These are phyloP conservation scores for Drosophila nr. medialis DNA, from an alignment of 2,888 invertebrate species.

Conservation along the genomic window DNA sequence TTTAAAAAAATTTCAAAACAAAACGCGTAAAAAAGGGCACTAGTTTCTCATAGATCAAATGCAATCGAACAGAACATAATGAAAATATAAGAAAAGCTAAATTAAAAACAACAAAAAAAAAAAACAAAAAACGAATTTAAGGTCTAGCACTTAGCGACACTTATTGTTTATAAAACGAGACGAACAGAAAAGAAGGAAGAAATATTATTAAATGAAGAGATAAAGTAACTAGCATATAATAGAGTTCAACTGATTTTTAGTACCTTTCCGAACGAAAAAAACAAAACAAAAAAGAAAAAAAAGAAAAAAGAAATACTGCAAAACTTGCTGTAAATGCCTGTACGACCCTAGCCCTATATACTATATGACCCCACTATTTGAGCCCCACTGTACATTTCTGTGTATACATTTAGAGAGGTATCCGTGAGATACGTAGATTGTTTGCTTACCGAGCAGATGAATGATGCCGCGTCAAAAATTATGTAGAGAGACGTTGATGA, in stretches of 20 bases:
- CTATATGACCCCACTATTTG: constrained; percentile 38
- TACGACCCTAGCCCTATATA: constrained; percentile 47
- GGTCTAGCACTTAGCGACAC: constrained; percentile 76
- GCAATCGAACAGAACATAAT: constrained; percentile 50
- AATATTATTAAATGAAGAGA: constrained; percentile 34
- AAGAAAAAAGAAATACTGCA: constrained; percentile 13
- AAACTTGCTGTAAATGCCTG: constrained; percentile 73
- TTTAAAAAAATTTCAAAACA: constrained; percentile 43
- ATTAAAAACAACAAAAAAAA: constrained; percentile 38
- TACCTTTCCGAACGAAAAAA: constrained; percentile 66
- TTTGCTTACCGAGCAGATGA: constrained; percentile 64
- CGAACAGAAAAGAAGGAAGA: constrained; percentile 24
- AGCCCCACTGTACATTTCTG: constrained; percentile 79
- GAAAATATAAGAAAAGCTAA: constrained; percentile 15
- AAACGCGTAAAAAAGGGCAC: constrained; percentile 30
- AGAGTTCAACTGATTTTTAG: constrained; percentile 79
- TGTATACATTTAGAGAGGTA: constrained; percentile 77
- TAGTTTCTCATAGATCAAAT: constrained; percentile 60
- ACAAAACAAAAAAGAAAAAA: constrained; percentile 20
- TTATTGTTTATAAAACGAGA: constrained; percentile 77
- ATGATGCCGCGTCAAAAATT: constrained; percentile 59
- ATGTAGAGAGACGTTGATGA: constrained; percentile 41
- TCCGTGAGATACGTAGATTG: constrained; percentile 55
- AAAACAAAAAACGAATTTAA: constrained; percentile 77
- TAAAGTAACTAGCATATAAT: constrained; percentile 58